Base-by-base conservation (phyloP, 1,140 invertebrate genomes). In the Rhagoletis pomonella region DNA sequence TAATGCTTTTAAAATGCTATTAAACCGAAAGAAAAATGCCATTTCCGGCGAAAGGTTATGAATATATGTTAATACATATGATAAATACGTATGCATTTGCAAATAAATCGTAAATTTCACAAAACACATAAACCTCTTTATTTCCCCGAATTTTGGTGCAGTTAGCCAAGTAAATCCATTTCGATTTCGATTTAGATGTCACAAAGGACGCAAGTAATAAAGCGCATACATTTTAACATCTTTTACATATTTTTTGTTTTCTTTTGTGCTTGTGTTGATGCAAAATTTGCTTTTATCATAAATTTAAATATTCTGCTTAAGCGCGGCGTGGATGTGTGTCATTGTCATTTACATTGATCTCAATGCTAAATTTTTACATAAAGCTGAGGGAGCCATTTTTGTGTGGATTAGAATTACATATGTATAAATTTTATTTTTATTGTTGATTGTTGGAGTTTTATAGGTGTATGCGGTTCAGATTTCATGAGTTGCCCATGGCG, bases 1-100 rank as follows among this genome's bases (percentile, higher is more conserved):
- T 73, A 73, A 73, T 73, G 17, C 14, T 47, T 73, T 73, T 47
- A 9, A 73, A 73, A 73, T 17, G 67, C 67, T 47, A 73, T 73
- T 73, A 73, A 17, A 42, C n/a, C 42, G 17, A 73, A 44, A 47
- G 0, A 42, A 47, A 7, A 73, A 73, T 42, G n/a, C 39, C 42
- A 73, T 39, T 73, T 42, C 2, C 42, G 0, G 42, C 42, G 12
- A 47, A 6, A 2, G 12, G 39, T 10, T 42, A 47, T 73, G 44
- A n/a, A 73, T 44, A 73, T 73, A 73, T 14, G 17, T 2, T 29
- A n/a, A 65, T 65, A 44, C 9, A 14, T 62, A 14, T 14, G 5
- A 62, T 62, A 62, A 12, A 62, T 62, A 62, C 17, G 4, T 62
- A n/a, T 14, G 17, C 10, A 62, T 42, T 2, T 44, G 3, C 39